Evolutionary conservation across 2,113 vertebrate genomes (phyloP).

Genomic region (Datnioides undecimradiatus): DNA sequence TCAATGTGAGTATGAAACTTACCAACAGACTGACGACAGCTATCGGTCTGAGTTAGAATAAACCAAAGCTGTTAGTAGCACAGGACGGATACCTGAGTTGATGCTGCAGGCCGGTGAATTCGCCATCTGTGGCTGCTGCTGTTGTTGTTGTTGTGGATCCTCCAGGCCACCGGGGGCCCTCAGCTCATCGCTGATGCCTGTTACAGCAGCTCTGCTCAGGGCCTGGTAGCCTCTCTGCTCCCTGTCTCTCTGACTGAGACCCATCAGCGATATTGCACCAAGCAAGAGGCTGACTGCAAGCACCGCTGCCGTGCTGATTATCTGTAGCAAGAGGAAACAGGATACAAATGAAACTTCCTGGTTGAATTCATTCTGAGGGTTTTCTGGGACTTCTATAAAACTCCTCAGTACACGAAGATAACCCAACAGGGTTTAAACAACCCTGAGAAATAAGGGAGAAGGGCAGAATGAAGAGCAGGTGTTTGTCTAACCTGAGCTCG

Average conservation of each 20-base stretch:
- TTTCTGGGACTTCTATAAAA: background rate
- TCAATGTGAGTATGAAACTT: background rate
- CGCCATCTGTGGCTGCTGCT: slow-evolving; percentile 73
- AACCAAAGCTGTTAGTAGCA: background rate
- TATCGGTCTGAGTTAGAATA: background rate
- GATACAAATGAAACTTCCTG: background rate
- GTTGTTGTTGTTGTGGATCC: slow-evolving; percentile 55
- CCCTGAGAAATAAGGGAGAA: background rate
- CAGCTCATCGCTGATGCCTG: slow-evolving; percentile 74
- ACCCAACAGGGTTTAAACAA: background rate
- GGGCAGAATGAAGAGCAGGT: background rate
- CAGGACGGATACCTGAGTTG: slow-evolving; percentile 58
- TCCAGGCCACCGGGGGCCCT: slow-evolving; percentile 76
- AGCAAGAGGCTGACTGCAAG: slow-evolving; percentile 89
- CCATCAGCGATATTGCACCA: slow-evolving; percentile 91
- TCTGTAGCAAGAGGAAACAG: slow-evolving; percentile 72
- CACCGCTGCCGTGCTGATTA: slow-evolving; percentile 89
- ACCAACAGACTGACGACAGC: background rate
- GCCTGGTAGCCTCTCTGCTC: slow-evolving; percentile 87
- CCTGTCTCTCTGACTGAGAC: slow-evolving; percentile 88
- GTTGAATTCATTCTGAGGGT: background rate
- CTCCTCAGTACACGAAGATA: background rate
- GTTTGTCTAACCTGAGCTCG: slow-evolving; percentile 88
- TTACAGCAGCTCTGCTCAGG: slow-evolving; percentile 84
- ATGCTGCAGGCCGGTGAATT: slow-evolving; percentile 52